A percentile compares a stretch with the other conserved stretches of the same genome.
These are phyloP conservation scores for Candoia aspera DNA, from an alignment of 2,113 vertebrate genomes.

Conservation along the genomic window DNA sequence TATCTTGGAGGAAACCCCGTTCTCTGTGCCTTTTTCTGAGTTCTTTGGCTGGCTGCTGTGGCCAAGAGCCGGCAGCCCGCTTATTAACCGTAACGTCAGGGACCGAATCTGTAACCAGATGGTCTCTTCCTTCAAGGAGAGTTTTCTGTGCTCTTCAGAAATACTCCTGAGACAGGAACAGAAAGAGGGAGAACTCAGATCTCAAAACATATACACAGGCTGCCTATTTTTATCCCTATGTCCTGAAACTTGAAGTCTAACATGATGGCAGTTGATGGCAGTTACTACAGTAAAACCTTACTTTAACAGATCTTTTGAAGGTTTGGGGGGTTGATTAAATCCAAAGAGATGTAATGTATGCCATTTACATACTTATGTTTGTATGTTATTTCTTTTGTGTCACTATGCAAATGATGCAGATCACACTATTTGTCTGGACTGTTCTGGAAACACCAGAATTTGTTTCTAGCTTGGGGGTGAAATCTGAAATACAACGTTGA, in stretches of 20 bases:
- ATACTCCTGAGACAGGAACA: constrained; percentile 76
- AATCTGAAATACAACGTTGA: not conserved
- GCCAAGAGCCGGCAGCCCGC: constrained; percentile 77
- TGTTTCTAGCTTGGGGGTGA: not conserved
- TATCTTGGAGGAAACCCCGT: constrained; percentile 85
- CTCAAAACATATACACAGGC: not conserved
- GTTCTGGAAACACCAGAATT: not conserved
- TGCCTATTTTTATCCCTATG: not conserved
- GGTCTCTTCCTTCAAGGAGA: constrained; percentile 89
- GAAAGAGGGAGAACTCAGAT: constrained; percentile 36
- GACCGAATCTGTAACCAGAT: constrained; percentile 91
- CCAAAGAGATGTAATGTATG: not conserved
- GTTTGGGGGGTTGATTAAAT: not conserved
- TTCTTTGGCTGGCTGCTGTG: constrained; percentile 82
- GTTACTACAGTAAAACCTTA: not conserved
- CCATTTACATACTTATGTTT: not conserved
- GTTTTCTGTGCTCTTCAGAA: constrained; percentile 84
- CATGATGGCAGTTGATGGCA: not conserved
- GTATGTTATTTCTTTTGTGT: not conserved
- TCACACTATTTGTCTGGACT: not conserved
- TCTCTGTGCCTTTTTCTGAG: constrained; percentile 85
- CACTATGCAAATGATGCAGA: not conserved
- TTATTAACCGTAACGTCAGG: constrained; percentile 86
- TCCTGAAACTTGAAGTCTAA: not conserved
- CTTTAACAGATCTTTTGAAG: not conserved